Percentiles rank a stretch among this genome's conserved stretches.
These are phyloP conservation scores for Rhabdomys dilectus DNA, from an alignment of 2,113 vertebrate genomes.

Conservation along the genomic window DNA sequence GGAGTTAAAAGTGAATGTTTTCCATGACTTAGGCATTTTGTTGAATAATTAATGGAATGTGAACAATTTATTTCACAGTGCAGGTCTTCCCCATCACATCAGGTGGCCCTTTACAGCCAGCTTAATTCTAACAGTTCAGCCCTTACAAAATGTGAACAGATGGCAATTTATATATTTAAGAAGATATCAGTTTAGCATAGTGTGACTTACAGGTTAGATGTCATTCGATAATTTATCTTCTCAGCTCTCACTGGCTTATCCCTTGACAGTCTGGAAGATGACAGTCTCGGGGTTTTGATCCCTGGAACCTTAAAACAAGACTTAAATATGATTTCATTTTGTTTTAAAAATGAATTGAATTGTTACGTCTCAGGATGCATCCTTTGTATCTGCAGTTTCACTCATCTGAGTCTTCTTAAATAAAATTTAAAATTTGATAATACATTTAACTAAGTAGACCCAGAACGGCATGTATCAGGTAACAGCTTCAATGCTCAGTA, in stretches of 20 bases:
- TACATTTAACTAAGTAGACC: background rate
- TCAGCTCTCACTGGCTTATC: background rate
- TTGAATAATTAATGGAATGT: slow-evolving; percentile 7
- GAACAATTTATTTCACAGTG: slow-evolving; percentile 17
- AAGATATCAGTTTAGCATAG: slow-evolving; percentile 32
- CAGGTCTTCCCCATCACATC: slow-evolving; percentile 6
- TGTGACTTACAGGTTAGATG: slow-evolving; percentile 27
- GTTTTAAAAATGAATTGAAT: background rate
- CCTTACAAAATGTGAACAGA: slow-evolving; percentile 58
- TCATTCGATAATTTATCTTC: slow-evolving; percentile 44
- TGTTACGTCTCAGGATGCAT: background rate
- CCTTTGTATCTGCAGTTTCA: background rate
- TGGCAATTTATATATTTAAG: slow-evolving; percentile 58
- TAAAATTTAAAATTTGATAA: background rate
- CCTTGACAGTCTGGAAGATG: background rate
- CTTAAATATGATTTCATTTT: slow-evolving; percentile 15
- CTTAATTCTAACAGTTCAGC: background rate
- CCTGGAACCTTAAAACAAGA: background rate
- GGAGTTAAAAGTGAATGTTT: background rate
- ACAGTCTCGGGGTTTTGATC: background rate
- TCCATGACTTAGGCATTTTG: background rate
- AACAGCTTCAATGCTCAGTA: background rate
- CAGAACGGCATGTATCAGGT: background rate
- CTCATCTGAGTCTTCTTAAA: background rate
- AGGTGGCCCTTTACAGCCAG: slow-evolving; percentile 12